Conservation (phyloP, 2,797 vertebrate species). For the Gobionotothen gibberifrons region DNA sequence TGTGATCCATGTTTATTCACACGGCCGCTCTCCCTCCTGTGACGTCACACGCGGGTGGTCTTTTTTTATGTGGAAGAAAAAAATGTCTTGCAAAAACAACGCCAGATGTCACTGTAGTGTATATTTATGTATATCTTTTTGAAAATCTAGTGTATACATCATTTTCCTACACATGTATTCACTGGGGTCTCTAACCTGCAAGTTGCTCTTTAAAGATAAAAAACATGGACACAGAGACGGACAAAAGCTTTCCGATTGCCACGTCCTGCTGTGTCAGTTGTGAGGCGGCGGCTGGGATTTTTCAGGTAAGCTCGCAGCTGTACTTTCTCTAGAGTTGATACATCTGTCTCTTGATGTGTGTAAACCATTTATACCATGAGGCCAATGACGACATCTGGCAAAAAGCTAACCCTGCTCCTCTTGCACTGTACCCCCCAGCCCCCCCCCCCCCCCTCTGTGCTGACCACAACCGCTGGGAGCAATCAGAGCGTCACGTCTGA, state of each 20-base stretch:
- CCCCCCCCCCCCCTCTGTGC: constrained; percentile 32
- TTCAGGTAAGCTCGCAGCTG: constrained; percentile 40
- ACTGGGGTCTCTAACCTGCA: no score
- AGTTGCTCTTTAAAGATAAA: no score
- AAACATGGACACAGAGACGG: not conserved
- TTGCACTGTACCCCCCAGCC: constrained; percentile 35
- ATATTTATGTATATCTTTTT: no score
- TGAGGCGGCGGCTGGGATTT: constrained; percentile 11
- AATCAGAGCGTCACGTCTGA: constrained; percentile 79
- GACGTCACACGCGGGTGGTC: no score
- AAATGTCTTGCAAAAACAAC: no score
- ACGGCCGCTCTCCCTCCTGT: no score
- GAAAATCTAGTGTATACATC: no score
- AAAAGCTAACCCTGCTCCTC: constrained; percentile 56
- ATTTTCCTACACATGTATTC: no score
- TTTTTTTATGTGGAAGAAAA: no score
- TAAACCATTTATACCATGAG: constrained; percentile 24
- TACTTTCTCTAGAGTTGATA: constrained; percentile 25
- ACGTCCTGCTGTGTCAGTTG: constrained; percentile 10
- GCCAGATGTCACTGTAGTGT: no score
- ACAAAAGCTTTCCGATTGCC: not conserved
- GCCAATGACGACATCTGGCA: constrained; percentile 77
- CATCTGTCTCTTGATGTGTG: constrained; percentile 43
- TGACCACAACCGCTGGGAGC: constrained; percentile 80
- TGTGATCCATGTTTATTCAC: no score